phyloP scores from a whole-genome alignment of 2,113 vertebrate genomes.

The Tupaia chinensis region DNA sequence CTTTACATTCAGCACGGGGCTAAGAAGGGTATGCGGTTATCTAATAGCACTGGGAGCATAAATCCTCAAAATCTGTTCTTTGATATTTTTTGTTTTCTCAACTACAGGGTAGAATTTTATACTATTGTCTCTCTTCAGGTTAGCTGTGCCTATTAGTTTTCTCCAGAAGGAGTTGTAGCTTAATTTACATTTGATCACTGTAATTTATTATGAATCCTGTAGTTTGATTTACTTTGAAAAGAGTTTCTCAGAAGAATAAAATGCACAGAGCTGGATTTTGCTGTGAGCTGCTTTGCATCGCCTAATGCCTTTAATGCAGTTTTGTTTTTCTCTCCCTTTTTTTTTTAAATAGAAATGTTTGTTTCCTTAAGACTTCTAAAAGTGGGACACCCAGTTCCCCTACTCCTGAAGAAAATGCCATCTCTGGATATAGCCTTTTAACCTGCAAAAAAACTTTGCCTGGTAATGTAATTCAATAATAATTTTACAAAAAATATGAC shows the following conservation, averaged over 20 bases:
- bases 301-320: background rate
- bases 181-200: slow-evolving; percentile 39
- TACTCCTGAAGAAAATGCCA: slow-evolving; percentile 70
- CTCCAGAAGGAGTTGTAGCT: background rate
- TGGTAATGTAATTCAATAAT: slow-evolving; percentile 81
- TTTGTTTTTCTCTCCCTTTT: slow-evolving; percentile 63
- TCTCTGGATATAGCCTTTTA: slow-evolving; percentile 87
- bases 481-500: background rate
- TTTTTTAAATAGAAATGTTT: slow-evolving; percentile 85
- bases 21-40: background rate
- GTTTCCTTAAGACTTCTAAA: slow-evolving; percentile 87
- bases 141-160: background rate
- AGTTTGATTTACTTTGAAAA: background rate
- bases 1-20: background rate
- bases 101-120: background rate
- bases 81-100: background rate
- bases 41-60: background rate
- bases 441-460: slow-evolving; percentile 84
- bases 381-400: slow-evolving; percentile 81
- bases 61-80: background rate
- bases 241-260: slow-evolving; percentile 55
- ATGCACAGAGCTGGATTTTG: background rate
- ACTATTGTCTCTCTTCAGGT: background rate
- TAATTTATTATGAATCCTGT: background rate
- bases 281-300: background rate